Conservation (phyloP, 2,888 invertebrate species). For the Drosophila borealis region DNA sequence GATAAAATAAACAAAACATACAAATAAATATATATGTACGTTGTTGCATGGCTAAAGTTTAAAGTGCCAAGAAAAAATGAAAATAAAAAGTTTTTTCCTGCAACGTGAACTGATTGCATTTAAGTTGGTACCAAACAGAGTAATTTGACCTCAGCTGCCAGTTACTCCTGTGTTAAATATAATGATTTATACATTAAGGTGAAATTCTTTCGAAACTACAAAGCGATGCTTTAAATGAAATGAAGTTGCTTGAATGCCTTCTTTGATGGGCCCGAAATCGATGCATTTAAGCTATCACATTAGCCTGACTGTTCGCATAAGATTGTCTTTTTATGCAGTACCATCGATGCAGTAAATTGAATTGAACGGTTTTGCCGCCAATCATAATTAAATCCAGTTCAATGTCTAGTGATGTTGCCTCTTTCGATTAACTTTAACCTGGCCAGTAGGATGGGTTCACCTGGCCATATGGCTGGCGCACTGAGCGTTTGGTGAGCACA, state of each 20-base stretch:
- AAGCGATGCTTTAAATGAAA: background rate
- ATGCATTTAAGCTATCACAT: background rate
- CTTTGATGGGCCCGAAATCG: background rate
- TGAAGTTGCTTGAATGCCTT: background rate
- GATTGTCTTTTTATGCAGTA: constrained; percentile 54
- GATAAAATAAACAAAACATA: constrained; percentile 79
- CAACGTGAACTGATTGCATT: constrained; percentile 64
- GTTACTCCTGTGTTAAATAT: constrained; percentile 4
- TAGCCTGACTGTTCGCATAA: constrained; percentile 35
- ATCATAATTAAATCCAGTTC: constrained; percentile 66
- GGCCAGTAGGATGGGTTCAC: constrained; percentile 25
- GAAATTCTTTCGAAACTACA: constrained; percentile 8
- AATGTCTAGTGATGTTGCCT: constrained; percentile 46
- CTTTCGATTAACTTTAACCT: constrained; percentile 66
- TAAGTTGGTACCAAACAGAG: constrained; percentile 39
- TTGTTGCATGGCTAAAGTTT: constrained; percentile 60
- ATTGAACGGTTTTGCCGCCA: constrained; percentile 54
- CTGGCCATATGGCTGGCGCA: constrained; percentile 15
- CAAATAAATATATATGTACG: constrained; percentile 64
- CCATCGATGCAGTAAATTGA: constrained; percentile 62
- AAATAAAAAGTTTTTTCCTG: constrained; percentile 46
- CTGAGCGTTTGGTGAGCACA: background rate
- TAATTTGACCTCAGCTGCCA: constrained; percentile 20
- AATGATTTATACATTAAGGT: constrained; percentile 10
- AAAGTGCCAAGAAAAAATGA: constrained; percentile 76